Base-by-base conservation (phyloP, 2,113 vertebrate genomes). In the Eurypyga helias region DNA sequence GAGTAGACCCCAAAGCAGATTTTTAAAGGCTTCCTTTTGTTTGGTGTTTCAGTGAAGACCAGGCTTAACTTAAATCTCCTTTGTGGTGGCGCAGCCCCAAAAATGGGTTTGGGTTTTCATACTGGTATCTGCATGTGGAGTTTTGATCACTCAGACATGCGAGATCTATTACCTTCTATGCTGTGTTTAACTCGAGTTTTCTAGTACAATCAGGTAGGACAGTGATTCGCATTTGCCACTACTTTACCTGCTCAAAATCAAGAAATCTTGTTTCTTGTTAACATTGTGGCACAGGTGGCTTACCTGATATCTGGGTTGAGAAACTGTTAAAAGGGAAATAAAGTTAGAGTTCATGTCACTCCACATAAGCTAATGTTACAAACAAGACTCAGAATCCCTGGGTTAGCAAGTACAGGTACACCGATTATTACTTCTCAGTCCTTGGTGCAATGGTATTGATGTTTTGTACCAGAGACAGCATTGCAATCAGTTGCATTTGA, bases 401-500 rank as follows among this genome's bases (percentile, higher is more conserved):
- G 5, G 12, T 79, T 46, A 60, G 18, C 21, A 41, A 36, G 6
- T 45, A n/a, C 34, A 51, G 31, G 9, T 72, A 6, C 20, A 45
- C 33, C 18, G 13, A 51, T 31, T 62, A 80, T 66, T 66, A 45
- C 21, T 83, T 88, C 48, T 31, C 66, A 45, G 64, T 52, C 21
- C 24, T 57, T 57, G 11, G 20, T 90, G 87, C 72, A 58, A 9
- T n/a, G 34, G 11, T 31, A 17, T 48, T 83, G 61, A 52, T 0
- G 0, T n/a, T 73, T 57, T 66, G 31, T 61, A 66, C 64, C 41
- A 58, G 49, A 45, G 3, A 21, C 14, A 78, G 83, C 51, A 87
- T 91, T 83, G 55, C 78, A 71, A 21, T 87, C 21, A 48, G 60
- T 61, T 95, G 24, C 15, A 9, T 89, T 94, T 89, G 64, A 69